Evolutionary conservation across 2,888 invertebrate genomes (phyloP).

Genomic region (Stictocephala bisonia): DNA sequence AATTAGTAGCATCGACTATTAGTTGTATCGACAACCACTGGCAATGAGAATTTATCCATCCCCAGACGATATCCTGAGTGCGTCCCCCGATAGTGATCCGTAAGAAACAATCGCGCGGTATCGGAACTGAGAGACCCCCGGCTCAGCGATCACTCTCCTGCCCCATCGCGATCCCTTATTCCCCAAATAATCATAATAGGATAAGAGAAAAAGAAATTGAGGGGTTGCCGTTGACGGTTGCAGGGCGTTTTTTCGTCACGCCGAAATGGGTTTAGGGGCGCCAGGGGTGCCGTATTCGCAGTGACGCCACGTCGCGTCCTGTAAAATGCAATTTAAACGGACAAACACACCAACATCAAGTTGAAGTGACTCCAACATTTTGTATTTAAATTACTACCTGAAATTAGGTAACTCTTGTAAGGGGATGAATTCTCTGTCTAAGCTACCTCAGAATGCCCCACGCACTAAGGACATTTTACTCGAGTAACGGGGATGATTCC

Average conservation of each 20-base stretch:
- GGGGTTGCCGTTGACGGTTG: conserved; percentile 48
- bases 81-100: too few relatives aligned
- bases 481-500: too few relatives aligned
- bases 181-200: conserved; percentile 59
- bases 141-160: conserved; percentile 47
- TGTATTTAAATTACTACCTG: conserved; percentile 42
- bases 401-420: background rate
- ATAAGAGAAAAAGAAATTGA: conserved; percentile 51
- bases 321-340: conserved; percentile 49
- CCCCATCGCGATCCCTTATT: conserved; percentile 48
- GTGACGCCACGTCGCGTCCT: conserved; percentile 20
- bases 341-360: conserved; percentile 1
- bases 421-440: background rate
- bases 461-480: too few relatives aligned
- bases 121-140: conserved; percentile 47
- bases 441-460: too few relatives aligned
- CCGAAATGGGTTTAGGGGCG: conserved; percentile 54
- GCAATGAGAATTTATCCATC: too few relatives aligned
- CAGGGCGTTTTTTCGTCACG: conserved; percentile 48
- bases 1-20: too few relatives aligned
- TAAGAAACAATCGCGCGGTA: conserved; percentile 10
- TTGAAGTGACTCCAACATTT: conserved; percentile 27
- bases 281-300: conserved; percentile 50
- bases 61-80: too few relatives aligned
- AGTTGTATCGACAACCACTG: too few relatives aligned